These are phyloP conservation scores for Larimichthys polyactis DNA, from an alignment of 2,113 vertebrate species.

Conservation along the genomic window DNA sequence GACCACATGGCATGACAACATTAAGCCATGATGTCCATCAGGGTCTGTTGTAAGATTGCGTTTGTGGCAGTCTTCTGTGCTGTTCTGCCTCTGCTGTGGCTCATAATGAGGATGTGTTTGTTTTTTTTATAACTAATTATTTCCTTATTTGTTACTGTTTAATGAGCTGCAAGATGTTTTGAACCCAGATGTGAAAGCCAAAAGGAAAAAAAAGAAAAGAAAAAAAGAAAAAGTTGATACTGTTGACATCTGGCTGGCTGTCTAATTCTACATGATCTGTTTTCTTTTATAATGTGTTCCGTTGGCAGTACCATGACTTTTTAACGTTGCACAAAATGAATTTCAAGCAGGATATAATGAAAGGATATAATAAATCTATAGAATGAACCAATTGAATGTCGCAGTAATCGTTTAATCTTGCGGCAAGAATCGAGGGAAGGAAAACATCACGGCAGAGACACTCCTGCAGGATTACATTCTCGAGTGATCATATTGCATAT, in stretches of 20 bases:
- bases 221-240: background rate
- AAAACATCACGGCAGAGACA: conserved; percentile 1
- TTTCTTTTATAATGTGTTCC: conserved; percentile 15
- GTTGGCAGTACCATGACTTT: background rate
- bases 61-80: conserved; percentile 13
- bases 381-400: background rate
- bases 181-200: conserved; percentile 30
- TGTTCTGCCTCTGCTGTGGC: conserved; percentile 1
- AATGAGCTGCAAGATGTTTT: conserved; percentile 50
- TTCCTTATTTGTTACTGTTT: conserved; percentile 42
- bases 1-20: conserved; percentile 38
- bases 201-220: background rate
- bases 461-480: conserved; percentile 51
- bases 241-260: conserved; percentile 46
- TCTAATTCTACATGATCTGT: conserved; percentile 10
- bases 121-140: conserved; percentile 36
- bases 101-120: conserved; percentile 23
- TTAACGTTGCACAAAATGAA: background rate
- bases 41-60: conserved; percentile 14
- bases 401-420: conserved; percentile 19
- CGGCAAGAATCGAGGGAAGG: background rate
- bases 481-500: conserved; percentile 48
- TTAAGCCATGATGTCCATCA: conserved; percentile 50
- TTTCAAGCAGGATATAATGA: background rate
- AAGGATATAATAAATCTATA: background rate